A percentile compares a stretch with the other conserved stretches of the same genome.
Evolutionary conservation across 2,797 vertebrate genomes (phyloP).

Genomic region (Ataeniobius toweri): DNA sequence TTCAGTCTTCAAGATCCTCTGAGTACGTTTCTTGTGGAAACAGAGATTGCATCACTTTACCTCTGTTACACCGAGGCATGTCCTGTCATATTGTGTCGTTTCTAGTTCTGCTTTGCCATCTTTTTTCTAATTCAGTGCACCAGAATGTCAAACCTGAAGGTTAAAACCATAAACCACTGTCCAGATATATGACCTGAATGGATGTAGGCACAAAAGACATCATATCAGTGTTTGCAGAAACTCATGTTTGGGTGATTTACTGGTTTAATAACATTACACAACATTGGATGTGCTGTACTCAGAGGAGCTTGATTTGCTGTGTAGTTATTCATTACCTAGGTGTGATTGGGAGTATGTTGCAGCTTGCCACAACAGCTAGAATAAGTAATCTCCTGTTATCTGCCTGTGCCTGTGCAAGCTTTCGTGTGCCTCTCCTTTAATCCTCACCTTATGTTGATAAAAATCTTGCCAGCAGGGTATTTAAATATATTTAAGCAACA

Average conservation of each 20-base stretch:
- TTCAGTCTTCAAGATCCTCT: background rate
- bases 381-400: conserved; percentile 64
- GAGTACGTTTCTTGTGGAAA: background rate
- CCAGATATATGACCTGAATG: background rate
- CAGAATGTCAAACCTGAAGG: conserved; percentile 2
- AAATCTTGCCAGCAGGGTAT: background rate
- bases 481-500: background rate
- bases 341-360: conserved; percentile 36
- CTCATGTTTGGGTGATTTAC: conserved; percentile 29
- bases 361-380: conserved; percentile 42
- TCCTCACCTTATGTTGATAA: conserved; percentile 9
- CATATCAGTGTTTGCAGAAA: background rate
- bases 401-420: conserved; percentile 34
- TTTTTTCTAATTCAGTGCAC: background rate
- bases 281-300: conserved; percentile 10
- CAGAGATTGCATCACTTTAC: conserved; percentile 4
- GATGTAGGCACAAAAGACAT: background rate
- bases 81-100: background rate
- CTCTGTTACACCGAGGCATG: background rate
- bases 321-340: conserved; percentile 71
- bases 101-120: conserved; percentile 1
- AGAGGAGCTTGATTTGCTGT: conserved; percentile 26
- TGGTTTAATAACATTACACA: conserved; percentile 26
- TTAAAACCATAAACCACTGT: background rate
- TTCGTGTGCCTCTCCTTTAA: conserved; percentile 42